Percentiles rank a stretch among this genome's conserved stretches.
Evolutionary conservation across 2,113 vertebrate genomes (phyloP).

Genomic region (Gasterosteus nipponicus): DNA sequence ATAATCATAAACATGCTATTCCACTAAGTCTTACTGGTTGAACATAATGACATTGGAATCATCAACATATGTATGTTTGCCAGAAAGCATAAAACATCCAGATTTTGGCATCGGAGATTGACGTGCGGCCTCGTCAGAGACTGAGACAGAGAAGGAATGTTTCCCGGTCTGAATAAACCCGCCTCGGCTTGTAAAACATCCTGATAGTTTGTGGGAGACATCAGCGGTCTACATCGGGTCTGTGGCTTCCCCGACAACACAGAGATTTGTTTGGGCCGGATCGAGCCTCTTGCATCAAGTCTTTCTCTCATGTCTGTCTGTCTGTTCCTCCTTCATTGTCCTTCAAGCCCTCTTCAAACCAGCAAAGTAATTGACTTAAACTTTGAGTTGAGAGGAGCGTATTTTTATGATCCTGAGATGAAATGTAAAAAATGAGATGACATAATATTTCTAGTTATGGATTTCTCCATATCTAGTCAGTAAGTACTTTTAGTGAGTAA

Average conservation of each 20-base stretch:
- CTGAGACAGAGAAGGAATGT: constrained; percentile 31
- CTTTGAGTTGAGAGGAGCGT: constrained; percentile 2
- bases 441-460: not conserved
- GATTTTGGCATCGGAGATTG: constrained; percentile 25
- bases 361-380: not conserved
- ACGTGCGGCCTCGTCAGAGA: constrained; percentile 37
- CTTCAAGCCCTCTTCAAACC: not conserved
- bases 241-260: constrained; percentile 47
- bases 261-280: constrained; percentile 32
- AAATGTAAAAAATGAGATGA: constrained; percentile 15
- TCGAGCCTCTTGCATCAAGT: constrained; percentile 27
- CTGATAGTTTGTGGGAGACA: constrained; percentile 61
- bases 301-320: not conserved
- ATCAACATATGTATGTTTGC: constrained; percentile 20
- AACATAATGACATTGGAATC: constrained; percentile 40
- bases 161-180: constrained; percentile 35
- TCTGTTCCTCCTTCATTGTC: constrained; percentile 24
- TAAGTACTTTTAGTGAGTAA: not conserved
- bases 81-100: constrained; percentile 29
- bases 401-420: constrained; percentile 25
- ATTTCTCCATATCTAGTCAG: not conserved
- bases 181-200: constrained; percentile 54
- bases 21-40: constrained; percentile 36
- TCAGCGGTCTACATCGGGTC: constrained; percentile 51
- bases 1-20: not conserved